Evolutionary conservation across 2,888 invertebrate species (phyloP).

Genomic region (Eristalinus sepulchralis): DNA sequence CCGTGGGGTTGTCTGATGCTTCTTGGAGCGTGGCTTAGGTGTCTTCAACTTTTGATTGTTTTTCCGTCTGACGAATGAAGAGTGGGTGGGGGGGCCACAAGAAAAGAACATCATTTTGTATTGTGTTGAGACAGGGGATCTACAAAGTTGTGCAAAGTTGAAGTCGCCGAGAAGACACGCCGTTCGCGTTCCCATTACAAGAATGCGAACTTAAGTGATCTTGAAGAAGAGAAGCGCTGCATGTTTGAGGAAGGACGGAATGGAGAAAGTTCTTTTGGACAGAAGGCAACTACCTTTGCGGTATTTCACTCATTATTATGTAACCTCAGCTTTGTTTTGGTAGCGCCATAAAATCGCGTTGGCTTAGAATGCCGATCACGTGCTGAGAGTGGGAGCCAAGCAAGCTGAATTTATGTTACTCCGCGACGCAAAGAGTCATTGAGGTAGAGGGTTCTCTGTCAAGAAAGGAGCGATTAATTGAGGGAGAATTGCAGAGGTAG

Average conservation of each 20-base stretch:
- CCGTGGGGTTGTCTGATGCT: conserved; percentile 34
- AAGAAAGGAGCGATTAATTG: not conserved
- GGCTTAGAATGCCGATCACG: not conserved
- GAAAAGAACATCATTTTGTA: not conserved
- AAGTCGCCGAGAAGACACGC: too few relatives aligned
- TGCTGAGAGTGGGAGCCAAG: not conserved
- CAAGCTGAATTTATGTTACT: not conserved
- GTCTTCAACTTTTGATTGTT: conserved; percentile 11
- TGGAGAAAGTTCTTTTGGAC: not conserved
- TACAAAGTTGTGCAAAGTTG: not conserved
- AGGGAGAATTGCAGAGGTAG: not conserved
- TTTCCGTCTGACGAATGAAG: not conserved
- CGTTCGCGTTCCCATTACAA: not conserved
- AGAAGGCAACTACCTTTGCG: not conserved
- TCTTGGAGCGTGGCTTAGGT: conserved; percentile 40
- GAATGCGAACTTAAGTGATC: too few relatives aligned
- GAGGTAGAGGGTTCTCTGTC: not conserved
- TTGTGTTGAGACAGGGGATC: not conserved
- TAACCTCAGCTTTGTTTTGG: not conserved
- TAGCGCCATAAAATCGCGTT: not conserved
- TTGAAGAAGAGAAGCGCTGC: not conserved
- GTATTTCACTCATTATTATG: not conserved
- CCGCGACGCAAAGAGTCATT: not conserved
- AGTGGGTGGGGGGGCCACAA: not conserved
- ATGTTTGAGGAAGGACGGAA: not conserved